phyloP scores from a whole-genome alignment of 2,888 invertebrate species.

The Habrosyne pyritoides region DNA sequence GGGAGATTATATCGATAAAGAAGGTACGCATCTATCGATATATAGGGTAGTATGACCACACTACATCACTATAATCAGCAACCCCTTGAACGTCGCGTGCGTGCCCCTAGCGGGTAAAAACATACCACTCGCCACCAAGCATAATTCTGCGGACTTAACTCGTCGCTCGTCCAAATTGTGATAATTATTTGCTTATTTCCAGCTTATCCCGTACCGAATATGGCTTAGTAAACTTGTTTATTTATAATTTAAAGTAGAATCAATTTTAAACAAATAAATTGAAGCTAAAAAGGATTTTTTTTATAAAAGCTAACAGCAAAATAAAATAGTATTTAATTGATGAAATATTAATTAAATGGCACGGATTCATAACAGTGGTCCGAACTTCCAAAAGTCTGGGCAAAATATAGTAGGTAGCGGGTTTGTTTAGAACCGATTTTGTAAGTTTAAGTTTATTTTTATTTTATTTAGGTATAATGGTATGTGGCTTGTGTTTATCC shows the following conservation, averaged over 20 bases:
- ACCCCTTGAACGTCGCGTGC: conserved; percentile 35
- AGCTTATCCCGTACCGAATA: conserved; percentile 43
- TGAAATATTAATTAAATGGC: too few relatives aligned
- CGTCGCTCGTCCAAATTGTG: conserved; percentile 35
- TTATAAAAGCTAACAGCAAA: too few relatives aligned
- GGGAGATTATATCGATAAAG: too few relatives aligned
- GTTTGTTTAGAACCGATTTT: too few relatives aligned
- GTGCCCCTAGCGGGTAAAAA: conserved; percentile 54
- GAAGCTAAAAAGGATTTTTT: not conserved
- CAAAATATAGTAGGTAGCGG: not conserved
- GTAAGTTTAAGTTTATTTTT: too few relatives aligned
- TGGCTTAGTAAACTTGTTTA: not conserved
- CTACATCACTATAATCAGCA: conserved; percentile 42
- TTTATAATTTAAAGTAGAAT: not conserved
- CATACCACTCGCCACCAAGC: conserved; percentile 65
- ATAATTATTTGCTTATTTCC: conserved; percentile 74
- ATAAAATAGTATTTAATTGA: too few relatives aligned
- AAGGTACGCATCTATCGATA: not conserved
- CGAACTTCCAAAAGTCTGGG: not conserved
- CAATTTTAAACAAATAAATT: not conserved
- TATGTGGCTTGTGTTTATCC: too few relatives aligned
- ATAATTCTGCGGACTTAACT: conserved; percentile 78
- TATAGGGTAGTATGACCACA: not conserved
- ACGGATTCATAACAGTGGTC: not conserved
- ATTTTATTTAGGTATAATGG: too few relatives aligned